Base-by-base conservation (phyloP, 2,797 vertebrate genomes). In the Sebastes hopkinsi region DNA sequence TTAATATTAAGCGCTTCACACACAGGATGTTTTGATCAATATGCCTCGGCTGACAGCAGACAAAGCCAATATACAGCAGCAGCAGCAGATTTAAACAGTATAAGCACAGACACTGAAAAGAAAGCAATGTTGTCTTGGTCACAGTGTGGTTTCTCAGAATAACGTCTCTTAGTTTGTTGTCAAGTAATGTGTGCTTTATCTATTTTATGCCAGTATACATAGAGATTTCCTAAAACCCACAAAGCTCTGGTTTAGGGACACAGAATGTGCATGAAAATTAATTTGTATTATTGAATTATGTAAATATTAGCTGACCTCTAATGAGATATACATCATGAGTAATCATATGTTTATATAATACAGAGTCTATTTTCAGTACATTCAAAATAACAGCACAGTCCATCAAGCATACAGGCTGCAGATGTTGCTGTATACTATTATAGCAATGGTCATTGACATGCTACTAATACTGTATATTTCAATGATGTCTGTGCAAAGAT, bases 321-420 rank as follows among this genome's bases (percentile, higher is more conserved):
- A 60, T 70, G 42, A 72, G 6, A 67, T 38, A 56, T 22, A 81
- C 73, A 77, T 55, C 22, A 73, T 67, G 50, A 56, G 29, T 72
- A 65, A 67, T 83, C 16, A 42, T 52, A 22, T 83, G 32, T 84
- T 62, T 34, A 54, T 70, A 84, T 75, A 74, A 81, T 80, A 88
- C 54, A 81, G 22, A 68, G 55, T 74, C 46, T 81, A 78, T 78
- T 69, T 88, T 66, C 68, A 85, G 64, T 84, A 92, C 92, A 91
- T 91, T 91, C 83, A 80, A 87, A 86, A 85, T 76, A 82, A 88
- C 79, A 83, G 85, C 80, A 89, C 81, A 80, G 79, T 76, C 50
- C 69, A 89, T 80, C 56, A 64, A 85, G 87, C 72, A 75, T 84
- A 84, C 52, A 84, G 50, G 76, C 81, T 82, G 83, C 74, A 27